Conservation (phyloP, 2,888 invertebrate genomes). For the Alsophila aescularia region DNA sequence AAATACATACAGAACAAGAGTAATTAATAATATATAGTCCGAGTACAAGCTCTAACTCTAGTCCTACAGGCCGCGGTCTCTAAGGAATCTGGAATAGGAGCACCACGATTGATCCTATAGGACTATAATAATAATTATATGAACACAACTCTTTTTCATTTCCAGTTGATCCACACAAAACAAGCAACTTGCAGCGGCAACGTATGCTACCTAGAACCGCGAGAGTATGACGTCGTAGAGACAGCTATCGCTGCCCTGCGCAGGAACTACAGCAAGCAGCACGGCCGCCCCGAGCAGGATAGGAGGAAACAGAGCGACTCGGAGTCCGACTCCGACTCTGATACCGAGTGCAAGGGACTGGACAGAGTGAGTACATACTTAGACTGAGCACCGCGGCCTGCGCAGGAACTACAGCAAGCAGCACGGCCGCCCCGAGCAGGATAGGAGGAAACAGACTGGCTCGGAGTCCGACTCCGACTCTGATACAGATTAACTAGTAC, state of each 20-base stretch:
- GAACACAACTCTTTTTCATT: conserved; percentile 27
- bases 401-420: conserved; percentile 77
- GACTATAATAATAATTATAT: too few relatives aligned
- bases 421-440: conserved; percentile 71
- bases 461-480: conserved; percentile 86
- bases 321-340: conserved; percentile 85
- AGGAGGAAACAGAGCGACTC: conserved; percentile 77
- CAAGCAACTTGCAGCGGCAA: conserved; percentile 65
- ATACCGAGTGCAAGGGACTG: conserved; percentile 78
- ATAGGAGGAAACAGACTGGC: conserved; percentile 72
- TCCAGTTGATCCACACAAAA: conserved; percentile 67
- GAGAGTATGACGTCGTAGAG: conserved; percentile 51
- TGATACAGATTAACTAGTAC: too few relatives aligned
- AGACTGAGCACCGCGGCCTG: conserved; percentile 27
- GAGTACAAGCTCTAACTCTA: too few relatives aligned
- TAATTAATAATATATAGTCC: too few relatives aligned
- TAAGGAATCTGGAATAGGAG: too few relatives aligned
- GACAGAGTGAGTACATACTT: conserved; percentile 71
- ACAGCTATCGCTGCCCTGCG: conserved; percentile 38
- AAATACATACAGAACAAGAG: too few relatives aligned
- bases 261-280: conserved; percentile 77
- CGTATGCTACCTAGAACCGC: conserved; percentile 64
- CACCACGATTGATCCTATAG: too few relatives aligned
- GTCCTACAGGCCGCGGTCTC: too few relatives aligned
- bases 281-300: conserved; percentile 71